Conservation (phyloP, 2,113 vertebrate species). For the Oreochromis spilurus region DNA sequence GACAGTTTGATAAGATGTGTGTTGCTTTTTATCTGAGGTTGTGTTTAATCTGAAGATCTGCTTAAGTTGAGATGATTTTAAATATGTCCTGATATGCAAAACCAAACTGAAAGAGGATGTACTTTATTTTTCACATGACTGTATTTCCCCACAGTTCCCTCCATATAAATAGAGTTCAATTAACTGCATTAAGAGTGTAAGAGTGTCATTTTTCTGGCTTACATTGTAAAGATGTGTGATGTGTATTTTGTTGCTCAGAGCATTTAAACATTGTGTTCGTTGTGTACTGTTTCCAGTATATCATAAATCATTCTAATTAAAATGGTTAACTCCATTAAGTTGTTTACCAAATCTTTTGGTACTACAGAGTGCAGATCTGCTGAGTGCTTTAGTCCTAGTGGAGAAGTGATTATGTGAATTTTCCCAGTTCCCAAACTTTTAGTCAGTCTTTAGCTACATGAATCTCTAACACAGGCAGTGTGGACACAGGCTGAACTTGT, state of each 20-base stretch:
- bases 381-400: neutral
- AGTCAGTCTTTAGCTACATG: neutral
- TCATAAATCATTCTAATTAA: neutral
- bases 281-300: neutral
- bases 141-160: neutral
- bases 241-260: neutral
- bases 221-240: neutral
- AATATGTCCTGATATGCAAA: neutral
- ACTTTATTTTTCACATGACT: neutral
- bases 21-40: neutral
- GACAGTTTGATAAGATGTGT: neutral
- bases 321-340: neutral
- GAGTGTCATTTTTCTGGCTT: neutral
- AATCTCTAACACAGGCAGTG: neutral
- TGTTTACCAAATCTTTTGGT: neutral
- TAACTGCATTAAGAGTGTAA: neutral
- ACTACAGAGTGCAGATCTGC: neutral
- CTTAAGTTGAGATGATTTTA: neutral
- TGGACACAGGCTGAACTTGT: neutral
- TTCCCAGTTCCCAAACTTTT: neutral
- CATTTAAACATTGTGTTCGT: neutral
- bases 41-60: neutral
- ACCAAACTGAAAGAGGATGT: neutral
- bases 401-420: neutral
- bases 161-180: neutral